These are phyloP conservation scores for Cassiopea xamachana DNA, from an alignment of 30 jellyfish, hydroid and myxozoan genomes.

Conservation along the genomic window DNA sequence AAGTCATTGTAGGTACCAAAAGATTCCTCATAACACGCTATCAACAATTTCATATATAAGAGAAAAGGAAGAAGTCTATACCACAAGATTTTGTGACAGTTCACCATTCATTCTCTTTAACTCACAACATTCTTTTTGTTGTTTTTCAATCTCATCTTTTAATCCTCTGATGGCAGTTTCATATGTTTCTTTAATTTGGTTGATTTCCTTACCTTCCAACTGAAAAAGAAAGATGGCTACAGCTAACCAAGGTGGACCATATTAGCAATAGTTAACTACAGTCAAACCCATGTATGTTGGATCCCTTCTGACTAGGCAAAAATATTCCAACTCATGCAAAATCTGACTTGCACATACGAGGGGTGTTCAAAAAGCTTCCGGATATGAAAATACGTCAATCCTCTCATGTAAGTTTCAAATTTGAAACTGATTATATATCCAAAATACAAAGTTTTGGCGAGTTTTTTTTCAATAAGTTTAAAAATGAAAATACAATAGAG, in stretches of 20 bases:
- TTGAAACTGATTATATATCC: no score
- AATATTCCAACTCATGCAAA: no score
- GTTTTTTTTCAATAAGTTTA: no score
- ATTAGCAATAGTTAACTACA: background rate
- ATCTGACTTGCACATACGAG: no score
- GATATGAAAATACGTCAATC: no score
- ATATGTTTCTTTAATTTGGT: slow-evolving; percentile 30
- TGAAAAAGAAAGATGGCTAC: background rate
- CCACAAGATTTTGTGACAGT: slow-evolving; percentile 6
- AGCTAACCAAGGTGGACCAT: no score
- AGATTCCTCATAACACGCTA: background rate
- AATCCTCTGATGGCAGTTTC: slow-evolving; percentile 45
- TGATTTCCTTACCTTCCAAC: slow-evolving; percentile 37
- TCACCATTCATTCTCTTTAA: slow-evolving; percentile 8
- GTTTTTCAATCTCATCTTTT: slow-evolving; percentile 39
- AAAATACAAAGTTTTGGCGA: no score
- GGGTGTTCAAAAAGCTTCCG: no score
- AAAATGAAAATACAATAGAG: no score
- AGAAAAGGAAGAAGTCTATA: background rate
- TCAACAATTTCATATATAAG: background rate
- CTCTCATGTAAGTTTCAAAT: no score
- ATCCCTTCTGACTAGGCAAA: no score
- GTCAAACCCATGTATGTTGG: background rate
- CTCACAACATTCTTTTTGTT: slow-evolving; percentile 1
- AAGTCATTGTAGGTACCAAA: no score